These are phyloP conservation scores for Chloroceryle aenea DNA, from an alignment of 2,113 vertebrate species.

Conservation along the genomic window DNA sequence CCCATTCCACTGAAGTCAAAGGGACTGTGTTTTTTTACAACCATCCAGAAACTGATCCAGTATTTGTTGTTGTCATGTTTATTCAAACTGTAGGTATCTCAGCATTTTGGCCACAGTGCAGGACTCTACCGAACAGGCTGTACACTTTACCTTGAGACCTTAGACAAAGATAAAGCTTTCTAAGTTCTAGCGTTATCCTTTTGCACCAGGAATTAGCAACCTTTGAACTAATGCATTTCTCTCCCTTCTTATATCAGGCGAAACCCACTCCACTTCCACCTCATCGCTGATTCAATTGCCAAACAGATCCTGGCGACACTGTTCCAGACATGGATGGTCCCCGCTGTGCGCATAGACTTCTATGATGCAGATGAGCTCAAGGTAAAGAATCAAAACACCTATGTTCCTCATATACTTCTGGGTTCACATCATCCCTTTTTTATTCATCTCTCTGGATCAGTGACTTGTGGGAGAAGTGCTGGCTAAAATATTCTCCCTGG, in stretches of 20 bases:
- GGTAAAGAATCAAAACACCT: constrained; percentile 71
- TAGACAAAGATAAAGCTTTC: background rate
- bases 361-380: constrained; percentile 98
- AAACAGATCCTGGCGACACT: constrained; percentile 94
- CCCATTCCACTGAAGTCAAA: background rate
- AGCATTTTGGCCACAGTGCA: background rate
- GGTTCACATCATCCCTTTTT: background rate
- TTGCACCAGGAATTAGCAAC: background rate
- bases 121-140: background rate
- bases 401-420: background rate
- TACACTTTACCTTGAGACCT: background rate
- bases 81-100: background rate
- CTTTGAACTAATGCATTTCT: background rate
- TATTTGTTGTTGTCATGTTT: background rate
- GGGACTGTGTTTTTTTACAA: background rate
- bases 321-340: constrained; percentile 99
- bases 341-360: constrained; percentile 94
- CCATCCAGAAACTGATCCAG: background rate
- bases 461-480: background rate
- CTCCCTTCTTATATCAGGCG: constrained; percentile 76
- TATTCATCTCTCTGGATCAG: background rate
- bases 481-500: background rate
- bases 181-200: background rate
- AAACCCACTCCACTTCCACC: constrained; percentile 97
- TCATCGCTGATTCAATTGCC: constrained; percentile 95